Base-by-base conservation (phyloP, 1,140 invertebrate species). In the Cherax destructor region DNA sequence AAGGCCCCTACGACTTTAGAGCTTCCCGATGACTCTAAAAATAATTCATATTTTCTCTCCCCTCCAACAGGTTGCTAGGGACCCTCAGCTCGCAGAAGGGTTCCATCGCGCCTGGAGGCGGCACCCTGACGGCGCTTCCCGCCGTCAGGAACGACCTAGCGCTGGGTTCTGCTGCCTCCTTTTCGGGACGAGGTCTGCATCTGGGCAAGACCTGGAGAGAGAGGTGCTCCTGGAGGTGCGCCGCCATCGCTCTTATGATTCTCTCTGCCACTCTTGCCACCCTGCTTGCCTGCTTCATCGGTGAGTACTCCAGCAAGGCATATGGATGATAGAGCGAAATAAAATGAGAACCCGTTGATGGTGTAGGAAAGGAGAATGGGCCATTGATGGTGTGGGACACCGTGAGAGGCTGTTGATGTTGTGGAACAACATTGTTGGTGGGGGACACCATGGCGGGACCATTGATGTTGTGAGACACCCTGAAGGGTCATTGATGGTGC, bases 151-250 rank as follows among this genome's bases (percentile, higher is more conserved):
- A 92, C 61, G 89, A 91, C 86, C 81, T 92, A 11, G 85, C 88
- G 24, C 85, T 91, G 72, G 92, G 92, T 18, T 97, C 93, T 96
- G 96, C 94, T 21, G 94, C 94, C 92, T 93, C 92, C 93, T 97
- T 97, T 95, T 98, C 97, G 92, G 97, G 97, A 94, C 98, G 98
- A 92, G 97, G 98, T 94, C 98, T 98, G 95, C 97, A 98, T 95
- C 97, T 98, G 95, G 97, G 98, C 95, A 98, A 98, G 95, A 96
- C 97, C 91, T 98, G 97, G 95, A 97, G 97, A 94, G 97, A 98
- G 94, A 96, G 97, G 92, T 99, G 98, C 96, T 98, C 97, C 93
- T 99, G 98, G 98, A 98, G 98, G 95, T 99, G 98, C 95, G 96
- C 97, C 94, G 97, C 97, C 94, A 97, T 99, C 94, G 96, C 97